A percentile compares a stretch with the other conserved stretches of the same genome.
phyloP scores from a whole-genome alignment of 2,888 invertebrate genomes.

The Unio pictorum region DNA sequence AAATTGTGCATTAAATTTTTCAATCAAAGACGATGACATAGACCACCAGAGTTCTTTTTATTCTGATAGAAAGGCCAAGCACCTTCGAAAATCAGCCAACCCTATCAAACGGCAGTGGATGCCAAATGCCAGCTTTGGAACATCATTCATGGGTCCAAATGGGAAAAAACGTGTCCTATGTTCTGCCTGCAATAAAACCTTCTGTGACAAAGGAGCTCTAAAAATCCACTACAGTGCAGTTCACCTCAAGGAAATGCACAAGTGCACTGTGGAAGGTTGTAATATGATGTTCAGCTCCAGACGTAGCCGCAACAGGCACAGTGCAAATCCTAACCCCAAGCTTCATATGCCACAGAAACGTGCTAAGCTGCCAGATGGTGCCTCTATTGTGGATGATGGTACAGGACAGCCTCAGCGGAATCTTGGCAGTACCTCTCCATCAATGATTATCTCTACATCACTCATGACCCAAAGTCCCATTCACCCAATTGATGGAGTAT shows the following conservation, averaged over 20 bases:
- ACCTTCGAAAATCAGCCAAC: conserved; percentile 71
- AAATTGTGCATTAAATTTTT: conserved; percentile 52
- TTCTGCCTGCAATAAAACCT: conserved; percentile 97
- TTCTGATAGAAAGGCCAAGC: conserved; percentile 65
- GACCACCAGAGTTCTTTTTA: conserved; percentile 35
- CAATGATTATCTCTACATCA: conserved; percentile 47
- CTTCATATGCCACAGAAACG: conserved; percentile 95
- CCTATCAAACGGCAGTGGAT: conserved; percentile 73
- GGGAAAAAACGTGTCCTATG: conserved; percentile 96
- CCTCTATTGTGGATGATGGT: conserved; percentile 48
- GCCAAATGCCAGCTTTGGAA: conserved; percentile 68
- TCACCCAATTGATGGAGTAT: conserved; percentile 44
- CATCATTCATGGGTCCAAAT: conserved; percentile 67
- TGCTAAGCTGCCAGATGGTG: conserved; percentile 81
- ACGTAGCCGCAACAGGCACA: conserved; percentile 94
- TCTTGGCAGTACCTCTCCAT: conserved; percentile 34
- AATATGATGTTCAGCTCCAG: conserved; percentile 99
- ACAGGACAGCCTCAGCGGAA: conserved; percentile 32
- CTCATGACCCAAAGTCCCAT: conserved; percentile 36
- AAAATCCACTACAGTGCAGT: conserved; percentile 99
- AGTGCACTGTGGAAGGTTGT: conserved; percentile 98
- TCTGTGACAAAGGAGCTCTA: conserved; percentile 99
- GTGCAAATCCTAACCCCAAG: conserved; percentile 98
- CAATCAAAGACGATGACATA: conserved; percentile 51
- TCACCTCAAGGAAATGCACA: conserved; percentile 98